A percentile compares a stretch with the other conserved stretches of the same genome.
Conservation (phyloP, 2,113 vertebrate species). For the Malurus cyaneus region DNA sequence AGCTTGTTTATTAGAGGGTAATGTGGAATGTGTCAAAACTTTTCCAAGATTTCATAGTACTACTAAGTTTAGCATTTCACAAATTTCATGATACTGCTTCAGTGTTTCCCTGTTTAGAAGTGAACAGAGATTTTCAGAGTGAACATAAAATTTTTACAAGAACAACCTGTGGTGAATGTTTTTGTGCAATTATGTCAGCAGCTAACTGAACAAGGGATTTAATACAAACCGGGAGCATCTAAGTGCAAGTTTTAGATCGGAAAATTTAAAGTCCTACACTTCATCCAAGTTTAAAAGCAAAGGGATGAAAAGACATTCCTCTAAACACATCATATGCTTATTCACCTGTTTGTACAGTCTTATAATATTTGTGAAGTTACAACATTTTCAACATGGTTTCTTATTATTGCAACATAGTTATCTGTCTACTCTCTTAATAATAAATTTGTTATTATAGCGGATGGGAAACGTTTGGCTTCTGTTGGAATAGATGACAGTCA, state of each 20-base stretch:
- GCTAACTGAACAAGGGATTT: neutral
- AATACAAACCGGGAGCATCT: neutral
- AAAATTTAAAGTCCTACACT: neutral
- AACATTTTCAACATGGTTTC: neutral
- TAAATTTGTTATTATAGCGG: constrained; percentile 77
- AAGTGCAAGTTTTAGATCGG: neutral
- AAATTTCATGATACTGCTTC: neutral
- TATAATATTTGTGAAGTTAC: neutral
- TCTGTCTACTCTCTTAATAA: constrained; percentile 26
- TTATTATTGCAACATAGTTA: constrained; percentile 1
- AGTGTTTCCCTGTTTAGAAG: neutral
- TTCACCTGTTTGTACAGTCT: neutral
- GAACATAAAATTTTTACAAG: neutral
- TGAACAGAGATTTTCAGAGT: neutral
- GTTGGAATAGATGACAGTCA: constrained; percentile 96
- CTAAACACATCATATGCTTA: neutral
- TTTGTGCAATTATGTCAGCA: neutral
- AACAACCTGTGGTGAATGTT: neutral
- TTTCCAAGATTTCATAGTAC: neutral
- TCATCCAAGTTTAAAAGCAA: neutral
- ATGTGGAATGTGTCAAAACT: neutral
- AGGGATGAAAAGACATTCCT: neutral
- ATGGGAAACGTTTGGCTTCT: constrained; percentile 93
- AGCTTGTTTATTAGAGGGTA: neutral
- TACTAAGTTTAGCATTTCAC: neutral